A percentile compares a stretch with the other conserved stretches of the same genome.
Evolutionary conservation across 2,888 invertebrate genomes (phyloP).

Genomic region (Eupelmus urozonus): DNA sequence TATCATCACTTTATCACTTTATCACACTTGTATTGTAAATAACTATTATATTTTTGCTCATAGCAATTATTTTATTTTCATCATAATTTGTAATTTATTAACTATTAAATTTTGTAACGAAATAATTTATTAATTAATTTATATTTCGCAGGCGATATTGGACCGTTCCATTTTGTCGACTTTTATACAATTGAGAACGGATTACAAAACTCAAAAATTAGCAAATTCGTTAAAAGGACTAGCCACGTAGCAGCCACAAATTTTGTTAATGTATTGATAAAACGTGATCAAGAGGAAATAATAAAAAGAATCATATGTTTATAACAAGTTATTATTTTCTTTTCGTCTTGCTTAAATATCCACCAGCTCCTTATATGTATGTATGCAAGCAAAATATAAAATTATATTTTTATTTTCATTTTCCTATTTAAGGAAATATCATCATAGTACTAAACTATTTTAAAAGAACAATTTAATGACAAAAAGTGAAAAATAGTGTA

Average conservation of each 20-base stretch:
- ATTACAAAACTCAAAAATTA: constrained; percentile 93
- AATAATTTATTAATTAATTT: constrained; percentile 13
- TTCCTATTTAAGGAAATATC: no score
- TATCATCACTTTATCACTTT: no score
- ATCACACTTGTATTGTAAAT: neutral
- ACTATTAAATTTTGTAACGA: constrained; percentile 4
- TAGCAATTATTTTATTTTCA: constrained; percentile 10
- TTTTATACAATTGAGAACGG: constrained; percentile 95
- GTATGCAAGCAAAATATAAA: no score
- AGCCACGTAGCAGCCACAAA: constrained; percentile 67
- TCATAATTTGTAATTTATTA: neutral
- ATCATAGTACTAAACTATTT: no score
- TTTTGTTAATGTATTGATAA: constrained; percentile 11
- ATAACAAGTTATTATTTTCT: no score
- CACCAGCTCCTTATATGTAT: no score
- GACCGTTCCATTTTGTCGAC: constrained; percentile 93
- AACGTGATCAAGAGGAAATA: constrained; percentile 27
- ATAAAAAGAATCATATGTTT: no score
- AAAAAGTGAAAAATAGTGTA: no score
- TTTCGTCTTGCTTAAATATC: no score
- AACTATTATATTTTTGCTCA: neutral
- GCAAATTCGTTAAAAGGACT: constrained; percentile 79
- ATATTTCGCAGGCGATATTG: constrained; percentile 87
- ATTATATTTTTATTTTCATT: no score
- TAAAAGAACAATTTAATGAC: no score